These are phyloP conservation scores for Lemur catta DNA, from an alignment of 2,797 vertebrate species.

Conservation along the genomic window DNA sequence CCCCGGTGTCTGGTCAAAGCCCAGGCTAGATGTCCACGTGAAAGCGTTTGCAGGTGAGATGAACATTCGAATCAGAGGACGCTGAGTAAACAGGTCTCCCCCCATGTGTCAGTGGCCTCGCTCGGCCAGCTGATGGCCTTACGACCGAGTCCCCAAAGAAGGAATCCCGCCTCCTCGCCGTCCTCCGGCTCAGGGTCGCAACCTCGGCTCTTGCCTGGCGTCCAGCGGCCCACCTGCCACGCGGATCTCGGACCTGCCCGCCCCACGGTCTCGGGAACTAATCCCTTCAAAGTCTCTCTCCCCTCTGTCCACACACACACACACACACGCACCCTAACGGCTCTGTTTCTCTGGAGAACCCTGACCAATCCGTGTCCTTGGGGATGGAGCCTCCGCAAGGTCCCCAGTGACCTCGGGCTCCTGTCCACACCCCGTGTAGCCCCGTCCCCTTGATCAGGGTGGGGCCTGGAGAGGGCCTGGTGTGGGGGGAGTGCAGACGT, in stretches of 20 bases:
- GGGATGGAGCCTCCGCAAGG: not conserved
- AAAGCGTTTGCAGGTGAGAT: not conserved
- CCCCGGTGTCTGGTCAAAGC: not conserved
- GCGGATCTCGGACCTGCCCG: not conserved
- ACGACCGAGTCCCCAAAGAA: not conserved
- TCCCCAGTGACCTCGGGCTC: not conserved
- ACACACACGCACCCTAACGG: too few species aligned
- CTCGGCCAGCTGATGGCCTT: not conserved
- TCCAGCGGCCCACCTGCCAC: not conserved
- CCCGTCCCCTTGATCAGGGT: rapidly evolving
- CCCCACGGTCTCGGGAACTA: not conserved
- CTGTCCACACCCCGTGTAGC: not conserved
- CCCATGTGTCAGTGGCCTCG: not conserved
- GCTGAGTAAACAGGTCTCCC: not conserved
- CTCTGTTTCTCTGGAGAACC: not conserved
- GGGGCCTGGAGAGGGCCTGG: rapidly evolving
- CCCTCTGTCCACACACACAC: too few species aligned
- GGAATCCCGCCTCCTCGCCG: not conserved
- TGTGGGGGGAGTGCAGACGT: rapidly evolving
- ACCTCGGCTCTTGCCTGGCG: not conserved
- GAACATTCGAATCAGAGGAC: not conserved
- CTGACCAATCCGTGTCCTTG: not conserved
- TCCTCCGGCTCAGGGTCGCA: not conserved
- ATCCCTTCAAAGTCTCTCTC: not conserved
- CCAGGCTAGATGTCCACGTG: too few species aligned